Evolutionary conservation across 2,113 vertebrate species (phyloP), one percentile per base, ranked within the genome.

Genomic region (Tachuris rubrigastra): DNA sequence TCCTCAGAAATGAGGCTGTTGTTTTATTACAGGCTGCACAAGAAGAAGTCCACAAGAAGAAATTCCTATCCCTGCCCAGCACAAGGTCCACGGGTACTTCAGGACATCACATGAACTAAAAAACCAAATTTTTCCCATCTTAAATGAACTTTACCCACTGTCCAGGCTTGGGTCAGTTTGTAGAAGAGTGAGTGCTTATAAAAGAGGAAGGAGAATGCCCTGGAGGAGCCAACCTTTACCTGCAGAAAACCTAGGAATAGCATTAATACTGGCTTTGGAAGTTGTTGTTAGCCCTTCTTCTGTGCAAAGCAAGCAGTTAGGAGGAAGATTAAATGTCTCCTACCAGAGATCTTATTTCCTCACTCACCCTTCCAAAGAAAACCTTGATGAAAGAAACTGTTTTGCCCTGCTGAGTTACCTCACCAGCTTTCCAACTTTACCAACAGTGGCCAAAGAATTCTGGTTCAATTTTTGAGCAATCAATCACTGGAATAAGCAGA

Each of bases 401-500:
- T 27, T 12, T 39, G 28, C 58, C 82, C 47, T 52, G 21, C 65
- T 1, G 3, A n/a, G 37, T 37, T 22, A 9, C 27, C 71, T 41
- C 52, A 71, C 15, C 56, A 71, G 25, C 41, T 71, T 41, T 31
- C 71, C 33, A 39, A 65, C 31, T 14, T 2, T 1, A 31, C 33
- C 87, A 67, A 12, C 23, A 2, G 10, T 55, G 16, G 14, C 33
- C n/a, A 50, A 60, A 52, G 37, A 46, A 75, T 12, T 21, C 49
- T 30, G 35, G 18, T 9, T 41, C 53, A 3, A 10, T 15, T 82
- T 60, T 3, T 41, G 24, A 76, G 23, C 7, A 16, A n/a, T 7
- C 1, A 1, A 8, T 6, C 46, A 22, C 3, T 8, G 6, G 33
- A 63, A 67, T 2, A 18, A 0, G 1, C 41, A 42, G 79, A 39